Base-by-base conservation (phyloP, 1,140 invertebrate species). In the Drosophila cardini region DNA sequence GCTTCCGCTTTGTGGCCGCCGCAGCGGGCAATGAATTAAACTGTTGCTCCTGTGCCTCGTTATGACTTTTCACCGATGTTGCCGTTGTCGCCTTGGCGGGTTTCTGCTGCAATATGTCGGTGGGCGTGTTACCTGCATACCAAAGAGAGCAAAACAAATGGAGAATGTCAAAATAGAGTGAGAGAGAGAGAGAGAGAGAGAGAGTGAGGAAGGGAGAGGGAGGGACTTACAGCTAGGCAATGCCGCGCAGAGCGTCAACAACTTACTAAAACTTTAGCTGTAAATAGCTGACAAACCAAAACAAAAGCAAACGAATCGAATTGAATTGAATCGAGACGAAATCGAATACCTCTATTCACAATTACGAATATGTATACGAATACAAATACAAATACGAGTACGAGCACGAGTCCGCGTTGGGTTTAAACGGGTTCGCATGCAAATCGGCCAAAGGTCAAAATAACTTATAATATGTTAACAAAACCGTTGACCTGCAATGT, bases 401-500 rank as follows among this genome's bases (percentile, higher is more conserved):
- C 38, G 11, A 5, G 11, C n/a, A 40, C 13, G 21, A 36, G 50
- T 36, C 13, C 15, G 50, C 11, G 21, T 55, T 30, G 46, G 15
- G 60, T 64, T 32, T 13, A n/a, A 43, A 45, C 48, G 36, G 45
- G 32, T 48, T 65, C 73, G 60, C 70, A 86, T 86, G 76, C 77
- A 81, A 86, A 76, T 79, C 79, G 80, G 72, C 69, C 84, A 87
- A 87, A 87, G 84, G 84, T 87, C 84, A 87, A 84, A 69, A 84
- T 86, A 82, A 86, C 83, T 86, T 86, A 86, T 86, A 86, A 86
- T 87, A 87, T 89, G 84, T 84, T 87, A 87, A 89, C 80, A 84
- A 87, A 86, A 87, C 80, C 84, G 70, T 84, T 87, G 84, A 87
- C 84, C 84, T 84, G 84, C 67, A 43, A 83, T 56, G 80, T 89